Percentiles rank a stretch among this genome's conserved stretches.
Conservation (phyloP, 2,888 invertebrate genomes). For the Drosophila prostipennis region DNA sequence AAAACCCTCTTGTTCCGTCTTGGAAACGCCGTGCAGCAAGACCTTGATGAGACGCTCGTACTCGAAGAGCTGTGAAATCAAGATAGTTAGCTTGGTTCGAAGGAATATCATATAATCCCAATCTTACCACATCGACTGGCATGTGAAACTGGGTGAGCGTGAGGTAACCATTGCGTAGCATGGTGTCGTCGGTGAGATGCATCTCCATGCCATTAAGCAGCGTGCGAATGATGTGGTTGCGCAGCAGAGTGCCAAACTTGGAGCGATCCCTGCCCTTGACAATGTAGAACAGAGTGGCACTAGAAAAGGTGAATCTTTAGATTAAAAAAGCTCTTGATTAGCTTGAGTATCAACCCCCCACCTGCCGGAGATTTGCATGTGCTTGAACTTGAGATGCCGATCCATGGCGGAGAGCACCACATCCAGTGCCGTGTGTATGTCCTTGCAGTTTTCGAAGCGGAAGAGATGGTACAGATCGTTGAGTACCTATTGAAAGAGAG, state of each 20-base stretch:
- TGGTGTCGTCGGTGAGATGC: constrained; percentile 93
- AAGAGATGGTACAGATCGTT: constrained; percentile 96
- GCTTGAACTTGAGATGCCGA: constrained; percentile 92
- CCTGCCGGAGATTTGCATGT: constrained; percentile 97
- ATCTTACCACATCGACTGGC: constrained; percentile 94
- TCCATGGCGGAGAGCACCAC: constrained; percentile 96
- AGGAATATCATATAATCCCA: background rate
- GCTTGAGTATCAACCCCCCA: constrained; percentile 76
- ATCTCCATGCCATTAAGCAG: constrained; percentile 95
- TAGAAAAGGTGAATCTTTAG: constrained; percentile 77
- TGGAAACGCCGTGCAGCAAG: constrained; percentile 91
- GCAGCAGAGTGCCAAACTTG: constrained; percentile 89
- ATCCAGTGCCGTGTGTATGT: constrained; percentile 90
- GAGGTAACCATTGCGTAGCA: constrained; percentile 98
- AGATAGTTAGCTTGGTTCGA: background rate
- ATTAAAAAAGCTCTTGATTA: background rate
- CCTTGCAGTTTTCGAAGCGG: constrained; percentile 91
- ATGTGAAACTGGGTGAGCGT: constrained; percentile 97
- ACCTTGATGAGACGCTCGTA: constrained; percentile 94
- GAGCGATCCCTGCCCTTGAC: constrained; percentile 93
- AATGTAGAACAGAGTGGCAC: constrained; percentile 97
- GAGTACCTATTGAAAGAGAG: constrained; percentile 86
- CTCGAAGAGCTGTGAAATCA: constrained; percentile 90
- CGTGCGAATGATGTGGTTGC: constrained; percentile 91
- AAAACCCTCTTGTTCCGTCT: constrained; percentile 94